phyloP scores from a whole-genome alignment of 2,797 vertebrate species.

The Melanotaenia maccullochi region DNA sequence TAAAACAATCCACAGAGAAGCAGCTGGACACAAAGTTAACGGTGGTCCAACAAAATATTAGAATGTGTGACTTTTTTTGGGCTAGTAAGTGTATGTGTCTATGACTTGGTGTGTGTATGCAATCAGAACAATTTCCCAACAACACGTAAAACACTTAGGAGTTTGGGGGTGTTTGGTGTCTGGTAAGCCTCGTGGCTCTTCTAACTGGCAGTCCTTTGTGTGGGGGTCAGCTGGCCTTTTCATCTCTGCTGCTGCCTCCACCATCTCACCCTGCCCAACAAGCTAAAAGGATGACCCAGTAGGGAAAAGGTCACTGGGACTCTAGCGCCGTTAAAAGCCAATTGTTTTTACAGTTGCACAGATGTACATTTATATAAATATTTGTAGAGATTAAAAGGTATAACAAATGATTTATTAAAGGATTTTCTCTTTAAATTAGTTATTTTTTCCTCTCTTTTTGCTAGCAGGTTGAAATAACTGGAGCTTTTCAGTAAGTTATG shows the following conservation, averaged over 20 bases:
- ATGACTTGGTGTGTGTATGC: background rate
- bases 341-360: slow-evolving; percentile 20
- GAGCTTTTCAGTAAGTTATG: slow-evolving; percentile 3
- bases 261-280: slow-evolving; percentile 46
- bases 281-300: slow-evolving; percentile 69
- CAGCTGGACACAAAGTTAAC: too few species aligned
- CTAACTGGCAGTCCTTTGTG: slow-evolving; percentile 67
- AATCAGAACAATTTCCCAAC: background rate
- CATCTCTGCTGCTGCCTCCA: slow-evolving; percentile 66
- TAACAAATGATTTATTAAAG: slow-evolving; percentile 13
- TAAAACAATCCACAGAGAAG: too few species aligned
- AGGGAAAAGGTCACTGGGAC: slow-evolving; percentile 65
- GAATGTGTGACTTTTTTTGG: too few species aligned
- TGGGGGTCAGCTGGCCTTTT: slow-evolving; percentile 75
- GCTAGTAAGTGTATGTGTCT: too few species aligned
- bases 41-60: too few species aligned
- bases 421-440: background rate
- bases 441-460: background rate
- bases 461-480: background rate
- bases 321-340: slow-evolving; percentile 33
- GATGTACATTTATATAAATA: slow-evolving; percentile 20
- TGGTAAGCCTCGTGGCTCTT: slow-evolving; percentile 54
- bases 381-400: slow-evolving; percentile 14
- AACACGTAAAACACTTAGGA: slow-evolving; percentile 28
- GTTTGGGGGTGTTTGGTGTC: slow-evolving; percentile 56